Percentiles rank a stretch among this genome's conserved stretches.
phyloP scores from a whole-genome alignment of 2,888 invertebrate genomes.

The Gari tellinella region DNA sequence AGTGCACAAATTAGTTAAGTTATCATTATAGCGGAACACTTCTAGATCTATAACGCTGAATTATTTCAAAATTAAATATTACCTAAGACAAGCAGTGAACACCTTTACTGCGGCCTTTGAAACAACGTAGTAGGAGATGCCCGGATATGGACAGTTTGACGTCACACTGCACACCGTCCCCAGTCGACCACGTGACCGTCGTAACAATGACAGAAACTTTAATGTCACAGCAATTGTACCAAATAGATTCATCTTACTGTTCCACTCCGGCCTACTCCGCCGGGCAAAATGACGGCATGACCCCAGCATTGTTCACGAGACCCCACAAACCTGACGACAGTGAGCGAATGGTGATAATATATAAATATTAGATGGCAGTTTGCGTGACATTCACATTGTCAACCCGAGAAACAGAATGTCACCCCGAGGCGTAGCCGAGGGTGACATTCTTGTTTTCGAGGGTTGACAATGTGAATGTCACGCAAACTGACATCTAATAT shows the following conservation, averaged over 20 bases:
- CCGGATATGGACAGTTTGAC: constrained; percentile 63
- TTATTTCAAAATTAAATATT: constrained; percentile 1
- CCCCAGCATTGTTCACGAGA: constrained; percentile 80
- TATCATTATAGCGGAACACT: no score
- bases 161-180: constrained; percentile 77
- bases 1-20: no score
- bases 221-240: constrained; percentile 80
- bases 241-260: constrained; percentile 81
- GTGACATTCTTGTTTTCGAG: no score
- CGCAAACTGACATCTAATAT: no score
- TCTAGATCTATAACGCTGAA: no score
- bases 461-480: no score
- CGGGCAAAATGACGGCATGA: constrained; percentile 69
- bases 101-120: constrained; percentile 78
- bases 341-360: no score
- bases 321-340: constrained; percentile 75
- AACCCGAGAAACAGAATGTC: no score
- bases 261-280: constrained; percentile 80
- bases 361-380: no score
- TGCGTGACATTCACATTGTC: no score
- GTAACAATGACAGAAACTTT: constrained; percentile 73
- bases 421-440: no score
- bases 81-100: constrained; percentile 76
- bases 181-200: constrained; percentile 70
- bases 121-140: constrained; percentile 66